Evolutionary conservation across 2,797 vertebrate species (phyloP).

Genomic region (Gymnodraco acuticeps): DNA sequence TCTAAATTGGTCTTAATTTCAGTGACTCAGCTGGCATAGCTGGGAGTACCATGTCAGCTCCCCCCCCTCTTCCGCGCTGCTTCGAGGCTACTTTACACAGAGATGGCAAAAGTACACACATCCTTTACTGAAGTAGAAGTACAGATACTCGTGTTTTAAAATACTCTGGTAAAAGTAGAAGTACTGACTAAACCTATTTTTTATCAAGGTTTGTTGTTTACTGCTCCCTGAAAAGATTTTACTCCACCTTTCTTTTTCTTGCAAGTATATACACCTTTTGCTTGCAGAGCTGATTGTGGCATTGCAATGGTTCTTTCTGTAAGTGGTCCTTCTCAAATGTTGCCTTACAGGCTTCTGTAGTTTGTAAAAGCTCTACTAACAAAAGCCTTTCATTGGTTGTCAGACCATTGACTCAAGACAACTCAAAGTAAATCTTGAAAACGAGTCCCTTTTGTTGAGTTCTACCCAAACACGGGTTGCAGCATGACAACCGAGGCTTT

Average conservation of each 20-base stretch:
- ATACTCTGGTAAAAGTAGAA: no score
- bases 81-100: conserved; percentile 66
- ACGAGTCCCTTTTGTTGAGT: conserved; percentile 2
- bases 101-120: no score
- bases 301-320: neutral
- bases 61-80: conserved; percentile 49
- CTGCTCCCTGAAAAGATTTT: neutral
- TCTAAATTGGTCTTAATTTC: conserved; percentile 88
- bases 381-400: no score
- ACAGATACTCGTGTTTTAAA: no score
- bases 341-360: neutral
- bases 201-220: neutral
- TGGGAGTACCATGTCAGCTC: conserved; percentile 82
- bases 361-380: no score
- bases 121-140: no score
- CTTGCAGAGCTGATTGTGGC: neutral
- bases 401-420: neutral
- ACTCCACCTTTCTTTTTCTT: no score
- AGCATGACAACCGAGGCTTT: no score
- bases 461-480: neutral
- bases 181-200: no score
- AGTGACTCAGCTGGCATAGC: conserved; percentile 87
- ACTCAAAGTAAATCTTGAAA: neutral
- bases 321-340: neutral
- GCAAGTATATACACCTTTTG: neutral